A percentile compares a stretch with the other conserved stretches of the same genome.
phyloP scores from a whole-genome alignment of 2,888 invertebrate species.

The Seladonia tumulorum region DNA sequence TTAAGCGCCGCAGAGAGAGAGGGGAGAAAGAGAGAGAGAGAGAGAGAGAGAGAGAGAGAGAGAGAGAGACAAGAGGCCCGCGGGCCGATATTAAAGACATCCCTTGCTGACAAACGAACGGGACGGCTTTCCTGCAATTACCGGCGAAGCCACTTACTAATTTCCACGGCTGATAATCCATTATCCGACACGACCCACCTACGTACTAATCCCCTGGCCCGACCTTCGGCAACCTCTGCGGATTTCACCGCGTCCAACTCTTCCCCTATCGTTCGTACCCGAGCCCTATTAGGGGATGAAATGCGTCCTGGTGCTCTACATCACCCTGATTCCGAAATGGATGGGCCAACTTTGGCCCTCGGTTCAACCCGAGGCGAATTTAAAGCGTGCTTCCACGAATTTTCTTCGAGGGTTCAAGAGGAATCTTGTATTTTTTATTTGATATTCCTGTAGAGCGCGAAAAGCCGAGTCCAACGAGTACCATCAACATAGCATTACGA shows the following conservation, averaged over 20 bases:
- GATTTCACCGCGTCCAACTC: not conserved
- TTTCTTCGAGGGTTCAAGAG: not conserved
- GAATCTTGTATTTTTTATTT: not conserved
- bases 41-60: too few species aligned
- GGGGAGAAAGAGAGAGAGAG: too few species aligned
- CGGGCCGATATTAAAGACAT: conserved; percentile 64
- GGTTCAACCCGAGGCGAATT: too few species aligned
- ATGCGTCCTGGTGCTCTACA: not conserved
- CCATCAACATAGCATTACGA: not conserved
- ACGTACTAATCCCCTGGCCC: conserved; percentile 60
- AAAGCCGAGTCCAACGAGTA: not conserved
- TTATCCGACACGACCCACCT: conserved; percentile 63
- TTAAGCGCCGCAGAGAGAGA: conserved; percentile 39
- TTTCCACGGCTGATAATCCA: conserved; percentile 75
- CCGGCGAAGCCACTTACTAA: conserved; percentile 75
- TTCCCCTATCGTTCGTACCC: not conserved
- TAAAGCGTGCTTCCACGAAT: not conserved
- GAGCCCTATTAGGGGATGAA: not conserved
- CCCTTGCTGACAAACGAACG: conserved; percentile 64
- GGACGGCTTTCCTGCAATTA: conserved; percentile 61
- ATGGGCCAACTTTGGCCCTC: conserved; percentile 7
- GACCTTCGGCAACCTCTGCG: conserved; percentile 55
- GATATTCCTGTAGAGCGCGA: not conserved
- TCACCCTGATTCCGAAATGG: conserved; percentile 19
- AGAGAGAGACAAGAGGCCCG: not conserved